Conservation (phyloP, 64 coral and sea anemone genomes). For the Platygyra sinensis region DNA sequence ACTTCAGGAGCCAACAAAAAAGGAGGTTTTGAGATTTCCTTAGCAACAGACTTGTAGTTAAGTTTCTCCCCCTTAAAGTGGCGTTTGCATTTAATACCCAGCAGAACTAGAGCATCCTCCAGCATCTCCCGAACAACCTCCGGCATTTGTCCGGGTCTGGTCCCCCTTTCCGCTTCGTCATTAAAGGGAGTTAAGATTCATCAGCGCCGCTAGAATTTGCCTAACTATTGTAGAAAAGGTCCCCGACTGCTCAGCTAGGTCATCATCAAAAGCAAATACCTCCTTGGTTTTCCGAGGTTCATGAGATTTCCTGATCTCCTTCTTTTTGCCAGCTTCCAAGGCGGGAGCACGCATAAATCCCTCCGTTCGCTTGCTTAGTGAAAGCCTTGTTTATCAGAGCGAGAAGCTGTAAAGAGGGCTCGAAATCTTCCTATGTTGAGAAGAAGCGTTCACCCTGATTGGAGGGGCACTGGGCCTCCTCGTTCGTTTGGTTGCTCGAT, state of each 20-base stretch:
- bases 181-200: not conserved
- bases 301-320: slow-evolving; percentile 28
- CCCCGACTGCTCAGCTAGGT: slow-evolving; percentile 23
- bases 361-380: slow-evolving; percentile 27
- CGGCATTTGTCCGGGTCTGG: too few relatives aligned
- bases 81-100: slow-evolving; percentile 51
- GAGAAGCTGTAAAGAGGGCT: slow-evolving; percentile 16
- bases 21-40: too few relatives aligned
- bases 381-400: slow-evolving; percentile 30
- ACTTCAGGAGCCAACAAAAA: too few relatives aligned
- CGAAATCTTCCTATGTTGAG: slow-evolving; percentile 4
- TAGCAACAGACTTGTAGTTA: too few relatives aligned
- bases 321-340: slow-evolving; percentile 36
- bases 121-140: slow-evolving; percentile 45
- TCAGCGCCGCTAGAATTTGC: slow-evolving; percentile 22
- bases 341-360: slow-evolving; percentile 9
- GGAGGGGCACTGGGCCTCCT: not conserved
- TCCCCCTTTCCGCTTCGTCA: slow-evolving; percentile 31
- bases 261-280: slow-evolving; percentile 34
- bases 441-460: slow-evolving; percentile 9
- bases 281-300: slow-evolving; percentile 44
- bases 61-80: too few relatives aligned
- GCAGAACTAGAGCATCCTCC: slow-evolving; percentile 54
- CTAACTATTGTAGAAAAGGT: slow-evolving; percentile 9
- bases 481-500: not conserved